phyloP scores from a whole-genome alignment of 2,797 vertebrate genomes.

The Sebastolobus altivelis region DNA sequence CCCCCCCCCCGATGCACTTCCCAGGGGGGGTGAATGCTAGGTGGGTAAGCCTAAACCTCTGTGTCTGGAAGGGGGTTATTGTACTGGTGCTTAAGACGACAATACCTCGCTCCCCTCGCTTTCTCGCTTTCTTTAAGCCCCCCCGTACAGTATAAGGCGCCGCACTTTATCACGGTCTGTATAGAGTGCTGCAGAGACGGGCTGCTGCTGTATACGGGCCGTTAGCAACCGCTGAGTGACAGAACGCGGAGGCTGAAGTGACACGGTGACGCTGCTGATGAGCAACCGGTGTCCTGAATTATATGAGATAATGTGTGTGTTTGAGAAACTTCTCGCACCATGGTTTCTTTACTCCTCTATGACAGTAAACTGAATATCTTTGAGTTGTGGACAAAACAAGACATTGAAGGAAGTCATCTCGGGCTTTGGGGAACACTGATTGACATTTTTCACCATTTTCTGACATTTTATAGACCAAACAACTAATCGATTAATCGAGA shows the following conservation, averaged over 20 bases:
- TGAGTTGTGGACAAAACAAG: too few species aligned
- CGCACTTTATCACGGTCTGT: slow-evolving; percentile 52
- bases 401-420: too few species aligned
- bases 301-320: slow-evolving; percentile 55
- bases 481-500: too few species aligned
- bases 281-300: slow-evolving; percentile 57
- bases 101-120: slow-evolving; percentile 50
- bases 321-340: slow-evolving; percentile 40
- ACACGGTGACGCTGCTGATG: slow-evolving; percentile 65
- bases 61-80: slow-evolving; percentile 59
- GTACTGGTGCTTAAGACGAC: slow-evolving; percentile 67
- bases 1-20: slow-evolving; percentile 63
- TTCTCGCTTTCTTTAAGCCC: slow-evolving; percentile 39
- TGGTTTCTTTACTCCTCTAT: too few species aligned
- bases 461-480: too few species aligned
- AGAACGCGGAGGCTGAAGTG: slow-evolving; percentile 76
- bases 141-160: slow-evolving; percentile 36
- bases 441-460: too few species aligned
- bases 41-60: slow-evolving; percentile 69
- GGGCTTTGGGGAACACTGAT: too few species aligned
- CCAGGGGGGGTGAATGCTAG: slow-evolving; percentile 59
- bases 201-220: slow-evolving; percentile 56
- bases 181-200: slow-evolving; percentile 56
- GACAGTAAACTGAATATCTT: too few species aligned
- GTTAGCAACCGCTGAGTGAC: slow-evolving; percentile 74